phyloP scores from a whole-genome alignment of 1,140 invertebrate genomes.

The Pachyrhynchus sulphureomaculatus region DNA sequence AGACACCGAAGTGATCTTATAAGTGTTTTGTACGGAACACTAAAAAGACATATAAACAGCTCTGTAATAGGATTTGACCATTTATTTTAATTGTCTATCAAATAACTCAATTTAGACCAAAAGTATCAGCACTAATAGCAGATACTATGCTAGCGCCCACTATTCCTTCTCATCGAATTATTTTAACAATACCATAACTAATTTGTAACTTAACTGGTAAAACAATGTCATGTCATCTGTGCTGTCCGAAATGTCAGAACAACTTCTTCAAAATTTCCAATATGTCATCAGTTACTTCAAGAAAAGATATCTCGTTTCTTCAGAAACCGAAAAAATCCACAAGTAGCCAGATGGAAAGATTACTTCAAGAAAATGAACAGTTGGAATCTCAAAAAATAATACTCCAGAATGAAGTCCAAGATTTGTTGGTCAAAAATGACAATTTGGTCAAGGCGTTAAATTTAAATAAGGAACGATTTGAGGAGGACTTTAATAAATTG shows the following conservation, averaged over 20 bases:
- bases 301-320: too few relatives aligned
- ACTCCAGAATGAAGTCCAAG: conserved; percentile 5
- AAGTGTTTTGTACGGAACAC: too few relatives aligned
- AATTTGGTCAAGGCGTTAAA: background rate
- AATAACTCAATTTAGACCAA: too few relatives aligned
- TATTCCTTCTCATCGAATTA: too few relatives aligned
- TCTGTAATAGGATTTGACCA: too few relatives aligned
- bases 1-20: too few relatives aligned
- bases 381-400: conserved; percentile 8
- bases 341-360: background rate
- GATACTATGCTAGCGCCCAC: too few relatives aligned
- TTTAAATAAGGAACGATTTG: background rate
- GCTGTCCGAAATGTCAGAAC: conserved; percentile 6
- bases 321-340: background rate
- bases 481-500: conserved; percentile 15
- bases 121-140: too few relatives aligned
- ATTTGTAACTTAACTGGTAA: too few relatives aligned
- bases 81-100: too few relatives aligned
- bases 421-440: conserved; percentile 3
- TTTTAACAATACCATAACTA: too few relatives aligned
- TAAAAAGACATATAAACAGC: too few relatives aligned
- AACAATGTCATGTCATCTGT: conserved; percentile 16
- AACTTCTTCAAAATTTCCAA: conserved; percentile 23
- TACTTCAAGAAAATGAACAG: conserved; percentile 1
- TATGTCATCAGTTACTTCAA: conserved; percentile 15